These are phyloP conservation scores for Phataginus tricuspis DNA, from an alignment of 2,797 vertebrate genomes.

Conservation along the genomic window DNA sequence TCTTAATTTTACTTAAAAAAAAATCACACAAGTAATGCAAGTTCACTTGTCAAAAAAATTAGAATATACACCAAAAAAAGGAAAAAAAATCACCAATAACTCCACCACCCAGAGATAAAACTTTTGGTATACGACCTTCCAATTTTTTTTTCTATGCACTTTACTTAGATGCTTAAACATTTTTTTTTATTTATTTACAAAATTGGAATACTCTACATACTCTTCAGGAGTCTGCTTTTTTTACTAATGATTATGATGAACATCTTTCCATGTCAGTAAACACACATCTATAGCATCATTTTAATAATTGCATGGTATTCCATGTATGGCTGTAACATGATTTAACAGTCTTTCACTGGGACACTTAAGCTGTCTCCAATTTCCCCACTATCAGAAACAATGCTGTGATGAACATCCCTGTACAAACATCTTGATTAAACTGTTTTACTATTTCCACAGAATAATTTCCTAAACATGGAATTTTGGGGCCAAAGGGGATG, in stretches of 20 bases:
- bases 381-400: conserved; percentile 42
- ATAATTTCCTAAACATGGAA: conserved; percentile 49
- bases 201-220: conserved; percentile 34
- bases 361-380: conserved; percentile 22
- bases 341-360: conserved; percentile 39
- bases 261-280: conserved; percentile 47
- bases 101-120: conserved; percentile 47
- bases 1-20: conserved; percentile 66
- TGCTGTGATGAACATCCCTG: conserved; percentile 50
- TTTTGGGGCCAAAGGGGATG: not conserved
- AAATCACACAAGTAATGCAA: conserved; percentile 42
- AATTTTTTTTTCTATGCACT: conserved; percentile 51
- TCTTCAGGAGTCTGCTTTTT: conserved; percentile 45
- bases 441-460: conserved; percentile 26
- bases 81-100: conserved; percentile 38
- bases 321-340: not conserved
- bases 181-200: conserved; percentile 59
- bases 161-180: conserved; percentile 47
- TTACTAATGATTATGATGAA: conserved; percentile 37
- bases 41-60: conserved; percentile 8
- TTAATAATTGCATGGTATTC: conserved; percentile 39
- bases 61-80: conserved; percentile 38
- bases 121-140: conserved; percentile 14
- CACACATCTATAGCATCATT: conserved; percentile 29
- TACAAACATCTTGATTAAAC: conserved; percentile 34